These are phyloP conservation scores for Turritopsis dohrnii DNA, from an alignment of 30 jellyfish, hydroid and myxozoan species.

Conservation along the genomic window DNA sequence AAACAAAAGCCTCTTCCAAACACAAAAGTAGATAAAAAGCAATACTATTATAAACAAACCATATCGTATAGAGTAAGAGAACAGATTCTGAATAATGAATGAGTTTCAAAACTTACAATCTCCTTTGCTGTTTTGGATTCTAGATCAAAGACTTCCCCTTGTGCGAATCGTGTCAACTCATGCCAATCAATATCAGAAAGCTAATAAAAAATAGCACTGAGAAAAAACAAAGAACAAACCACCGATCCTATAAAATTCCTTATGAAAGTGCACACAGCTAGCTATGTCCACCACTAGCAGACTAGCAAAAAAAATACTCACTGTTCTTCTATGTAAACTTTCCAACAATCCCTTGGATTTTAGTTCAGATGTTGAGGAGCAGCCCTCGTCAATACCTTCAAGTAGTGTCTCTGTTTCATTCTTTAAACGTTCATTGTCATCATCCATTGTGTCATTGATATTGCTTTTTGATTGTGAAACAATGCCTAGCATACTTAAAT, in stretches of 20 bases:
- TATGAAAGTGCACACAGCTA: no score
- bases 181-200: constrained; percentile 90
- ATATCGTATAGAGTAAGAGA: background rate
- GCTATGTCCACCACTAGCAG: no score
- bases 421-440: background rate
- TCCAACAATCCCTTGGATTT: constrained; percentile 26
- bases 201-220: constrained; percentile 39
- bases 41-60: no score
- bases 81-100: no score
- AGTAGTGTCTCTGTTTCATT: background rate
- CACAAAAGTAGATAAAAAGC: no score
- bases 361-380: background rate
- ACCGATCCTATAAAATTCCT: no score
- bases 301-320: constrained; percentile 16
- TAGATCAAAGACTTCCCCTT: constrained; percentile 40
- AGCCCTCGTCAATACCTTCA: background rate
- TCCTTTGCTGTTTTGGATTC: constrained; percentile 36
- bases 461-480: constrained; percentile 25
- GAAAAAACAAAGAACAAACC: no score
- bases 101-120: constrained; percentile 46
- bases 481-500: constrained; percentile 34
- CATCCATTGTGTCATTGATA: constrained; percentile 23
- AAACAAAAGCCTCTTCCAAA: no score
- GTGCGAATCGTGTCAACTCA: constrained; percentile 64
- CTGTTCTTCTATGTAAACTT: constrained; percentile 59